Evolutionary conservation across 2,888 invertebrate genomes (phyloP).

Genomic region (Oxystoma pomonae): DNA sequence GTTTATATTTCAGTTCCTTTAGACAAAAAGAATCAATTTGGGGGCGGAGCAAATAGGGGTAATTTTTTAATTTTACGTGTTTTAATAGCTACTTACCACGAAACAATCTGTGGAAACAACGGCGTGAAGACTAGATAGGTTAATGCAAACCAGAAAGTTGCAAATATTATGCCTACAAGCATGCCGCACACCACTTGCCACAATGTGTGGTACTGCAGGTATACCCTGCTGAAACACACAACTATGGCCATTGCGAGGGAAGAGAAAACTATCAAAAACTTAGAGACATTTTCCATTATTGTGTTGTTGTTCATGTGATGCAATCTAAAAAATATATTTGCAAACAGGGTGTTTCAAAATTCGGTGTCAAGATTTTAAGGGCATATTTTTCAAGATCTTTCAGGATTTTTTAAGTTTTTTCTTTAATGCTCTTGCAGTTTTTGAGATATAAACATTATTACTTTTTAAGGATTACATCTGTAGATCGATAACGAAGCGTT

Average conservation of each 20-base stretch:
- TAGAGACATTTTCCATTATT: slow-evolving; percentile 71
- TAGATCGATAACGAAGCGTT: no score
- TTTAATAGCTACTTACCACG: slow-evolving; percentile 62
- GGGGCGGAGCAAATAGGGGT: no score
- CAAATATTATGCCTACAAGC: slow-evolving; percentile 68
- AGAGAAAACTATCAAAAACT: slow-evolving; percentile 60
- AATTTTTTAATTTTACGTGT: background rate
- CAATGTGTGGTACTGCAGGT: slow-evolving; percentile 81
- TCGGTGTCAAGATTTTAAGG: no score
- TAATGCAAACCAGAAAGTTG: slow-evolving; percentile 75
- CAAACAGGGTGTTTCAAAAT: no score
- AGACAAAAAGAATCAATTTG: no score
- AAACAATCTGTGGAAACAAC: slow-evolving; percentile 77
- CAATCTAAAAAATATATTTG: no score
- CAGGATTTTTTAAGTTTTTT: no score
- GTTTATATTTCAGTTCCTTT: no score
- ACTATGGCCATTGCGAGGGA: slow-evolving; percentile 57
- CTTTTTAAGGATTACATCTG: no score
- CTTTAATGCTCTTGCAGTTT: no score
- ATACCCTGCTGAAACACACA: slow-evolving; percentile 71
- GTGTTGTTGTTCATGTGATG: slow-evolving; percentile 79
- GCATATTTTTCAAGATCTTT: no score
- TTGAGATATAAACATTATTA: no score
- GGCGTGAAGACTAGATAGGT: slow-evolving; percentile 80
- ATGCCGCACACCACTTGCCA: slow-evolving; percentile 79